phyloP scores from a whole-genome alignment of 92 coral and sea anemone genomes.

The Pocillopora meandrina region DNA sequence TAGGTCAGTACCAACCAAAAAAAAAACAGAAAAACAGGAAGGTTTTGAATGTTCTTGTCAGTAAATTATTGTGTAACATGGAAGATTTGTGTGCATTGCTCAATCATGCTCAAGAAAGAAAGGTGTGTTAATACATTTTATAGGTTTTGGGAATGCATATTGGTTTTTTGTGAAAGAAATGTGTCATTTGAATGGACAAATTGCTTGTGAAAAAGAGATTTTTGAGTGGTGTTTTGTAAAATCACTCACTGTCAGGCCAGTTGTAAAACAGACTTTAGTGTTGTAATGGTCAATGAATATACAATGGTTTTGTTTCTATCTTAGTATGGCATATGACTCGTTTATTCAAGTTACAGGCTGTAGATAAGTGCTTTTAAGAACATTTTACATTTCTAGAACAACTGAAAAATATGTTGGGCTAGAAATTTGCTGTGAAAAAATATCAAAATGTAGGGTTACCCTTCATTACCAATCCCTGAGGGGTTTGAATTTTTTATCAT shows the following conservation, averaged over 20 bases:
- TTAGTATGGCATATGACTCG: background rate
- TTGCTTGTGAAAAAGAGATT: background rate
- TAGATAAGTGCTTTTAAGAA: background rate
- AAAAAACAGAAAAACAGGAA: background rate
- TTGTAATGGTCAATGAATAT: background rate
- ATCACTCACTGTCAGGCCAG: too few species aligned
- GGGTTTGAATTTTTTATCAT: background rate
- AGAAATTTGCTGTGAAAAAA: background rate
- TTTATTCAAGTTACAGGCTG: background rate
- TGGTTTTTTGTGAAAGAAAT: constrained; percentile 2
- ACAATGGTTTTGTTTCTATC: background rate
- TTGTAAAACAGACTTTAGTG: constrained; percentile 3
- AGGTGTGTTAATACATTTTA: background rate
- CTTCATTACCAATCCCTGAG: background rate
- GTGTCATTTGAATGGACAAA: background rate
- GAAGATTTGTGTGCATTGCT: background rate
- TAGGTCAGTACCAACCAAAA: background rate
- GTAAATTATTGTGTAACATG: constrained; percentile 21
- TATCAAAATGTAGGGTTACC: background rate
- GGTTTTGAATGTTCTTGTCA: background rate
- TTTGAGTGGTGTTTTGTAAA: background rate
- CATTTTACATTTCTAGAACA: constrained; percentile 25
- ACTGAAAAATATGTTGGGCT: background rate
- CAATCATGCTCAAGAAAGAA: background rate
- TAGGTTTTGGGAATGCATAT: background rate